Percentiles rank a stretch among this genome's conserved stretches.
These are phyloP conservation scores for Heterodera carotae DNA, from an alignment of 1,140 invertebrate species.

Conservation along the genomic window DNA sequence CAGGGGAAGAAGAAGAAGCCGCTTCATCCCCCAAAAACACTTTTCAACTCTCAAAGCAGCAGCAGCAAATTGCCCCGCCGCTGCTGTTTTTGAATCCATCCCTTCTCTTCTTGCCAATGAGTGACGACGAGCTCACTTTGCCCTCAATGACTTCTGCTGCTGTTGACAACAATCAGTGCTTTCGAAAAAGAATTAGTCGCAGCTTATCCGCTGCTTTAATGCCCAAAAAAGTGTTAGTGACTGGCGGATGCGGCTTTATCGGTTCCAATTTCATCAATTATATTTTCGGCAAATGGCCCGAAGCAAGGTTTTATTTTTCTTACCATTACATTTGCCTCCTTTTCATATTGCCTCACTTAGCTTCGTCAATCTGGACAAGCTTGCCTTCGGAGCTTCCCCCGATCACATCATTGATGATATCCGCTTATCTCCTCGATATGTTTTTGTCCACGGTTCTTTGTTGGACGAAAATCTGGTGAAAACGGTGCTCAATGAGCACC, in stretches of 20 bases:
- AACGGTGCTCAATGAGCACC: constrained; percentile 48
- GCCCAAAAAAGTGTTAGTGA: constrained; percentile 21
- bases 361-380: constrained; percentile 61
- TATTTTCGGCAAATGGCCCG: constrained; percentile 57
- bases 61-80: background rate
- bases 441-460: constrained; percentile 55
- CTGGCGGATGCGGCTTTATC: constrained; percentile 63
- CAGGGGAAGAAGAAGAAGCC: too few relatives aligned
- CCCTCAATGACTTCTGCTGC: background rate
- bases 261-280: constrained; percentile 65
- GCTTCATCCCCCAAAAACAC: too few relatives aligned
- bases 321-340: constrained; percentile 5
- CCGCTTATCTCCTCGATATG: constrained; percentile 54
- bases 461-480: constrained; percentile 48
- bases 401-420: constrained; percentile 51
- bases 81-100: background rate
- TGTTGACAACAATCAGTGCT: background rate
- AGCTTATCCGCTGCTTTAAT: background rate
- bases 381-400: constrained; percentile 54
- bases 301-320: constrained; percentile 41
- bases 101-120: background rate
- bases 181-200: background rate
- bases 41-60: background rate
- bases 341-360: constrained; percentile 40
- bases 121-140: too few relatives aligned